Evolutionary conservation across 2,797 vertebrate species (phyloP).

Genomic region (Danio tinwini): DNA sequence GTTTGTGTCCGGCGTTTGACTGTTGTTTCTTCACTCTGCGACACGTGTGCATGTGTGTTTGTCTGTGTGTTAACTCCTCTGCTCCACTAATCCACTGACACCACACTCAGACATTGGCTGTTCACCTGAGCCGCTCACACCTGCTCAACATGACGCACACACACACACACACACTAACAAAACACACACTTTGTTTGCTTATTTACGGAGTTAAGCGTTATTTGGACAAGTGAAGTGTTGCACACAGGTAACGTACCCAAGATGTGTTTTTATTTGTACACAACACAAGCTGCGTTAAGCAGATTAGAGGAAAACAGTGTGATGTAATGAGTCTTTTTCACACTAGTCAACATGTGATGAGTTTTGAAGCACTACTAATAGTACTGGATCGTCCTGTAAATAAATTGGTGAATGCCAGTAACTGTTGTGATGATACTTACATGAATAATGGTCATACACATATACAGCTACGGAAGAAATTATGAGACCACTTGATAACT

Average conservation of each 20-base stretch:
- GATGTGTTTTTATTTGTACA: not conserved
- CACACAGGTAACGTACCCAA: not conserved
- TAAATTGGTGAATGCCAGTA: not conserved
- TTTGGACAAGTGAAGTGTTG: not conserved
- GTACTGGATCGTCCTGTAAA: not conserved
- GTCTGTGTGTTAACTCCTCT: conserved; percentile 48
- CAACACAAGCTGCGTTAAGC: not conserved
- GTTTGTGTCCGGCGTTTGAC: not conserved
- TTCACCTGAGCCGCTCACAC: conserved; percentile 22
- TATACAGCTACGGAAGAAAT: too few species aligned
- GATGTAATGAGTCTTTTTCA: conserved; percentile 8
- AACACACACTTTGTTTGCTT: not conserved
- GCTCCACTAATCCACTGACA: conserved; percentile 69
- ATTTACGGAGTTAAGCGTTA: not conserved
- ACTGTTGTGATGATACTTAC: too few species aligned
- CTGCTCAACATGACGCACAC: not conserved
- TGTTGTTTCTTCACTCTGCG: conserved; percentile 21
- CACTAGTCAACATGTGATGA: not conserved
- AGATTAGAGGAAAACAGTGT: conserved; percentile 11
- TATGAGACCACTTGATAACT: too few species aligned
- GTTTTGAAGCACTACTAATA: not conserved
- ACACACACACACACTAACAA: not conserved
- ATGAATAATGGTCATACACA: too few species aligned
- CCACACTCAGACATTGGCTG: conserved; percentile 48
- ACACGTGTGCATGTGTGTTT: conserved; percentile 33